Percentiles rank a stretch among this genome's conserved stretches.
Evolutionary conservation across 1,140 invertebrate genomes (phyloP).

Genomic region (Antheraea mylitta): DNA sequence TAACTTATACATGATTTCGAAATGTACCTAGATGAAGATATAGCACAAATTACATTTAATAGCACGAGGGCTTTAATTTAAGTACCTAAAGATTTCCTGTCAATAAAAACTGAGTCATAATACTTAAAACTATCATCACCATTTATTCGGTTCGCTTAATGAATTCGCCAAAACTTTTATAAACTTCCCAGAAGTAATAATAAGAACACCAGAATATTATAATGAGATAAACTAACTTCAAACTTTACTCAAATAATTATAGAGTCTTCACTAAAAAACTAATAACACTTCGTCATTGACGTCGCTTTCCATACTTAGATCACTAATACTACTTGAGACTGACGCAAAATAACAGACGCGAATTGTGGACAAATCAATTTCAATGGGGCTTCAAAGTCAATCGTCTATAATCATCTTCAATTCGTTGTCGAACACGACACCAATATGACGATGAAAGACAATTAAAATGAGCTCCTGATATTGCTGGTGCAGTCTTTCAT

Average conservation of each 20-base stretch:
- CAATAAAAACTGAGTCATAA: not conserved
- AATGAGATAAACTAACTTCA: slow-evolving; percentile 7
- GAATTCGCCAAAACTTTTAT: not conserved
- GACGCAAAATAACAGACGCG: not conserved
- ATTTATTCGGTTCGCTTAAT: not conserved
- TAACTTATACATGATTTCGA: too few relatives aligned
- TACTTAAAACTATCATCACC: slow-evolving; percentile 1
- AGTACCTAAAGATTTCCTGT: not conserved
- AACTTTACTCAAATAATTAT: slow-evolving; percentile 8
- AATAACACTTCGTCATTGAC: not conserved
- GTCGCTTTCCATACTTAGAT: not conserved
- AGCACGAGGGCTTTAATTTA: not conserved
- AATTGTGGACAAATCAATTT: slow-evolving; percentile 1
- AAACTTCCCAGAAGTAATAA: not conserved
- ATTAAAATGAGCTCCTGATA: slow-evolving; percentile 1
- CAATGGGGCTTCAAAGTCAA: slow-evolving; percentile 2
- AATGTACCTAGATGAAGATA: too few relatives aligned
- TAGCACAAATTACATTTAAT: not conserved
- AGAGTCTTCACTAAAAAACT: not conserved
- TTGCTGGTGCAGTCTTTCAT: slow-evolving; percentile 1
- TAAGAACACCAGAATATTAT: not conserved
- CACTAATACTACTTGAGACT: not conserved
- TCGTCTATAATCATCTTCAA: not conserved
- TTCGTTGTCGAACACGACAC: not conserved
- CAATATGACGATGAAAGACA: not conserved